Evolutionary conservation across 92 coral and sea anemone genomes (phyloP).

Genomic region (Zoanthus sociatus): DNA sequence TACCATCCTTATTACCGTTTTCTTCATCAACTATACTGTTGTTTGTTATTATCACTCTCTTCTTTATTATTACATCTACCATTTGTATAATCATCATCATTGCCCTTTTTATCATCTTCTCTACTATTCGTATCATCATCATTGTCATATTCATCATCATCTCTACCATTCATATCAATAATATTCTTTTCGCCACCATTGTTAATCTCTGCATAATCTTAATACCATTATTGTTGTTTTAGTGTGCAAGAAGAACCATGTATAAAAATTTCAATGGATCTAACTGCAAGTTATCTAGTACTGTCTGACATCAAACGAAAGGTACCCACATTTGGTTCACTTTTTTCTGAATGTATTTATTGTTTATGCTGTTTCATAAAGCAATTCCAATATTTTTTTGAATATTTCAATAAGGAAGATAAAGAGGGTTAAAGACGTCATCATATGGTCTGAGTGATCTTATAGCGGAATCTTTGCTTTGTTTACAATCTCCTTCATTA

Average conservation of each 20-base stretch:
- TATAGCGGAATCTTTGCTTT: too few relatives aligned
- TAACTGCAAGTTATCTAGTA: slow-evolving; percentile 89
- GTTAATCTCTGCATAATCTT: neutral
- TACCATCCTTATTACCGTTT: neutral
- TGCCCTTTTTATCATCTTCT: neutral
- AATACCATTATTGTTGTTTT: neutral
- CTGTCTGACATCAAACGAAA: slow-evolving; percentile 88
- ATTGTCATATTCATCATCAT: neutral
- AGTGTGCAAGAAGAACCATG: slow-evolving; percentile 70
- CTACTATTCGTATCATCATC: neutral
- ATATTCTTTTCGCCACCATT: neutral
- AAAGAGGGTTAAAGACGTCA: too few relatives aligned
- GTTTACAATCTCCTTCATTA: too few relatives aligned
- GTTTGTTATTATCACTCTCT: neutral
- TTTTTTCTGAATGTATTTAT: neutral
- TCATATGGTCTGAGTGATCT: too few relatives aligned
- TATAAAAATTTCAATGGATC: slow-evolving; percentile 83
- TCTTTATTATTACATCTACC: neutral
- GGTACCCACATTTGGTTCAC: slow-evolving; percentile 52
- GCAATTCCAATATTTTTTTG: too few relatives aligned
- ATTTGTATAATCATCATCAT: neutral
- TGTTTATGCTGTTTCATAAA: too few relatives aligned
- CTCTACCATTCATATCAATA: neutral
- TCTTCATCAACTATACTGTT: neutral
- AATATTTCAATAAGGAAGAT: too few relatives aligned